Base-by-base conservation (phyloP, 2,888 invertebrate genomes). In the Xanthia togata region DNA sequence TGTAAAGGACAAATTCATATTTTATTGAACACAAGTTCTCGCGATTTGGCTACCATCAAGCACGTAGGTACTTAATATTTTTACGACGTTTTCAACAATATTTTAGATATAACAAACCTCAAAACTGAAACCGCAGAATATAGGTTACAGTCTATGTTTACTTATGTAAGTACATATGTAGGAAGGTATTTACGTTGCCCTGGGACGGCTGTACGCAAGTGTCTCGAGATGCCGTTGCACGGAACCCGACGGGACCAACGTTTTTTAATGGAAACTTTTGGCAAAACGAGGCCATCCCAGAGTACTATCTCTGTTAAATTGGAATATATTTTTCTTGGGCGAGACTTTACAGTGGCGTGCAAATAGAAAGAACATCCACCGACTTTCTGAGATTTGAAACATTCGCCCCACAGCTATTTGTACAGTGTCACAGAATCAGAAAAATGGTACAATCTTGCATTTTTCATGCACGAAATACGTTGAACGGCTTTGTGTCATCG, bases 401-500 rank as follows among this genome's bases (percentile, higher is more conserved):
- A 92, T 93, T 91, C 91, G 57, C 83, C 93, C 91, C 88, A 81
- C 89, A 91, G 94, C 93, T 94, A 93, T 95, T 94, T 94, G 93
- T 92, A 91, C 87, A 90, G 90, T 91, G 93, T 94, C 94, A 92
- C 90, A 91, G 93, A 93, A 92, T 93, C 81, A 84, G 85, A 84
- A 84, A 82, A 81, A 84, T 94, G 89, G 92, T 91, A 89, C 88
- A 87, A 87, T 84, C 91, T 92, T 91, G 92, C 93, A 92, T 93
- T 93, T 93, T 90, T 90, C 89, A 90, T 90, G 89, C 84, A 87
- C 83, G 87, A 89, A 89, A 91, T 92, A 91, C 90, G 85, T 87
- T 89, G 88, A 88, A 90, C 85, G 88, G 86, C 87, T 90, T 90
- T 91, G 91, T 91, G 90, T 92, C 90, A 91, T 89, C 81, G 89